Evolutionary conservation across 2,797 vertebrate species (phyloP).

Genomic region (Zalophus californianus): DNA sequence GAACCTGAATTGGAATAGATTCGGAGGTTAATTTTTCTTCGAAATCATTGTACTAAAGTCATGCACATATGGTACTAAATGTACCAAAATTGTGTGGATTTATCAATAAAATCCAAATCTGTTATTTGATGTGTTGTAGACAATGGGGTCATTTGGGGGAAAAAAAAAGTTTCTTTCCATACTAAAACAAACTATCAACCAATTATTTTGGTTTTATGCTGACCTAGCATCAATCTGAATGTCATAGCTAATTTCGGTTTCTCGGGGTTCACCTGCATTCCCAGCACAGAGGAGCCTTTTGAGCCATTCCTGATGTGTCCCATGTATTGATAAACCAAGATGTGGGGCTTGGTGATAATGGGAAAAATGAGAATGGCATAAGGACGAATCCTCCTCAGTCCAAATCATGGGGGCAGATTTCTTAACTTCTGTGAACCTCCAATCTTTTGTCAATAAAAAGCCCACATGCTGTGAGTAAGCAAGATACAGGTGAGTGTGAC

Average conservation of each 20-base stretch:
- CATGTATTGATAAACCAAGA: not conserved
- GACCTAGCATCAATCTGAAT: not conserved
- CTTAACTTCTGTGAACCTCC: not conserved
- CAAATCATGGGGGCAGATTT: not conserved
- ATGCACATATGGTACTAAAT: conserved; percentile 63
- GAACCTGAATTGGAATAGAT: conserved; percentile 57
- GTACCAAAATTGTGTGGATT: conserved; percentile 67
- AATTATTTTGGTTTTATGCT: not conserved
- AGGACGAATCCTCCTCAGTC: not conserved
- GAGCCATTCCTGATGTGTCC: fast-evolving
- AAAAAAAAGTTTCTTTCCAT: not conserved
- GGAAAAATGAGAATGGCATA: not conserved
- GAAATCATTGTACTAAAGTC: not conserved
- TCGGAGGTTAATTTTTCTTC: conserved; percentile 50
- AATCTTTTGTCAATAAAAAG: not conserved
- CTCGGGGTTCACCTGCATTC: not conserved
- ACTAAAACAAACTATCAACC: not conserved
- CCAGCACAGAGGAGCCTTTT: not conserved
- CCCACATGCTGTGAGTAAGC: not conserved
- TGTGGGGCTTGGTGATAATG: not conserved
- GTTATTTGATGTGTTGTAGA: not conserved
- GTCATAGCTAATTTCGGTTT: not conserved
- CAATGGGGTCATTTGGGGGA: not conserved
- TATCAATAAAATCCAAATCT: conserved; percentile 49
- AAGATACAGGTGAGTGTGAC: not conserved